phyloP scores from a whole-genome alignment of 2,113 vertebrate genomes.

The Sitta europaea region DNA sequence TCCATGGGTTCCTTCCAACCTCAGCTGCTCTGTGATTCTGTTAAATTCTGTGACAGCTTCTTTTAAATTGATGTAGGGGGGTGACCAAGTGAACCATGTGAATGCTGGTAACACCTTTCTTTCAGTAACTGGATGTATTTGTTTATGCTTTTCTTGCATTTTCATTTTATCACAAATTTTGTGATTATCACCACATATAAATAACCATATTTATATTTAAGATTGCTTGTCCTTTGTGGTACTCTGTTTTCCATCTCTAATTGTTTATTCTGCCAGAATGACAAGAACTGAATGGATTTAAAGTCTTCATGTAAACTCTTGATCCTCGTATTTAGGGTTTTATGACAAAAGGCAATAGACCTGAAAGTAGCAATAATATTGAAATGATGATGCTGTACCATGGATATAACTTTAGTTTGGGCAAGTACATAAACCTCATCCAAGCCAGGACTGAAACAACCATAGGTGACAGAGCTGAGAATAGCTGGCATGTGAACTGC shows the following conservation, averaged over 20 bases:
- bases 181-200: not conserved
- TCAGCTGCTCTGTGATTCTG: not conserved
- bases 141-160: not conserved
- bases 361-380: not conserved
- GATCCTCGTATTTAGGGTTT: not conserved
- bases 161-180: not conserved
- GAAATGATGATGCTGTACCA: not conserved
- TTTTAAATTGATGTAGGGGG: not conserved
- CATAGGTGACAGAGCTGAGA: not conserved
- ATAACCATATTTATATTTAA: not conserved
- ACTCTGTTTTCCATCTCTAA: not conserved
- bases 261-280: not conserved
- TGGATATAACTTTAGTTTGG: not conserved
- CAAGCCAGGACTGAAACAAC: rapidly evolving
- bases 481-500: not conserved
- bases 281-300: not conserved
- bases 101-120: not conserved
- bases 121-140: not conserved
- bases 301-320: not conserved
- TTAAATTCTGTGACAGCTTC: not conserved
- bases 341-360: not conserved
- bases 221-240: not conserved
- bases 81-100: not conserved
- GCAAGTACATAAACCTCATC: not conserved
- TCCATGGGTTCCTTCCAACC: not conserved